These are phyloP conservation scores for Pachymerium ferrugineum DNA, from an alignment of 2,888 invertebrate genomes.

Conservation along the genomic window DNA sequence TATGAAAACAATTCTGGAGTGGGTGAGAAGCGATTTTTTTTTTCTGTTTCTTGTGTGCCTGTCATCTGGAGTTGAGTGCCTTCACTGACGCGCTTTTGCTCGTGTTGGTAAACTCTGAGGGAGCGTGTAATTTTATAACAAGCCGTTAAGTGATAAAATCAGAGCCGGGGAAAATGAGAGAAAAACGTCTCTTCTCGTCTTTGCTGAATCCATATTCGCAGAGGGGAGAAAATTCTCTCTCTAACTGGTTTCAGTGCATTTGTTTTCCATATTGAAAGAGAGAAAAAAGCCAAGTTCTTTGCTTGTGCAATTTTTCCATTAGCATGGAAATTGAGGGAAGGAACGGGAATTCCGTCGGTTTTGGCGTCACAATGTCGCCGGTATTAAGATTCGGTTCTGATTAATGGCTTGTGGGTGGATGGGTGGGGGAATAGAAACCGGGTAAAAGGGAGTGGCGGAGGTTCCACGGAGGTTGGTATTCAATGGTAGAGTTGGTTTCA, in stretches of 20 bases:
- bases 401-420: constrained; percentile 27
- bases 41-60: constrained; percentile 25
- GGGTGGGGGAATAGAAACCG: not conserved
- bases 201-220: constrained; percentile 30
- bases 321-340: constrained; percentile 33
- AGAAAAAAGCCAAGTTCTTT: constrained; percentile 26
- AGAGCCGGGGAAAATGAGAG: constrained; percentile 31
- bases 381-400: constrained; percentile 27
- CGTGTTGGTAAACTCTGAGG: constrained; percentile 32
- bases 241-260: constrained; percentile 31
- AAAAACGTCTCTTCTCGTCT: constrained; percentile 27
- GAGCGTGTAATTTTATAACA: constrained; percentile 35
- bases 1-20: constrained; percentile 27
- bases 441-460: not conserved
- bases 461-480: constrained; percentile 12
- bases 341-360: constrained; percentile 20
- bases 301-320: constrained; percentile 32
- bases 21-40: constrained; percentile 25
- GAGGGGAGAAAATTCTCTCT: constrained; percentile 2
- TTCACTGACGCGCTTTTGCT: constrained; percentile 27
- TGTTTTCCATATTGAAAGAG: constrained; percentile 34
- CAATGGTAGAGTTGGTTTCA: constrained; percentile 5
- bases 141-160: constrained; percentile 34
- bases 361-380: constrained; percentile 33
- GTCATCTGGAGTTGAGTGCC: constrained; percentile 27